Percentiles rank a stretch among this genome's conserved stretches.
Evolutionary conservation across 2,113 vertebrate genomes (phyloP).

Genomic region (Tachysurus fulvidraco): DNA sequence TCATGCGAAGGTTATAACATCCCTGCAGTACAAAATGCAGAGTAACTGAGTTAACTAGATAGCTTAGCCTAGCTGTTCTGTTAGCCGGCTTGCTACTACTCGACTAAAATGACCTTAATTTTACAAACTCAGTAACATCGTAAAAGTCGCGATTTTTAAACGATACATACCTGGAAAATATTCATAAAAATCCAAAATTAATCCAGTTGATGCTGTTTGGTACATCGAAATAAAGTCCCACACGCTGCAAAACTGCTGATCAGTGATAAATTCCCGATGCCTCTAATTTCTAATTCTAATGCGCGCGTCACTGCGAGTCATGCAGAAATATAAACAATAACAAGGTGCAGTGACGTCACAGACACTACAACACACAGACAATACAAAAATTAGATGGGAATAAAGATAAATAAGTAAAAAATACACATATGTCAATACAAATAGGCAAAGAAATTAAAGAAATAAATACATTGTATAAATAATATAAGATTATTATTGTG

Average conservation of each 20-base stretch:
- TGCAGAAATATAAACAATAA: too few relatives aligned
- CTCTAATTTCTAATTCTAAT: neutral
- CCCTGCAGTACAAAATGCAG: neutral
- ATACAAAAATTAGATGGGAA: too few relatives aligned
- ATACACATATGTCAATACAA: too few relatives aligned
- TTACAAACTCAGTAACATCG: neutral
- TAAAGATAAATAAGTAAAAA: too few relatives aligned
- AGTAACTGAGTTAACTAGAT: neutral
- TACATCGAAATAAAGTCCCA: slow-evolving; percentile 34
- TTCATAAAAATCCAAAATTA: neutral
- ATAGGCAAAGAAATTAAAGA: too few relatives aligned
- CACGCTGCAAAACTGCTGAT: neutral
- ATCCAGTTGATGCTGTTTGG: slow-evolving; percentile 20
- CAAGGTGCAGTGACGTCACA: too few relatives aligned
- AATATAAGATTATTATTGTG: too few relatives aligned
- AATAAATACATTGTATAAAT: too few relatives aligned
- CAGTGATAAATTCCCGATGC: neutral
- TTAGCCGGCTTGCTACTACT: neutral
- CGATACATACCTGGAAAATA: slow-evolving; percentile 28
- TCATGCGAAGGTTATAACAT: neutral
- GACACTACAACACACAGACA: too few relatives aligned
- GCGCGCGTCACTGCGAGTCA: slow-evolving; percentile 5
- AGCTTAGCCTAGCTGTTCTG: neutral
- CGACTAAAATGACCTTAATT: neutral
- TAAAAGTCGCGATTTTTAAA: neutral